Evolutionary conservation across 1,140 invertebrate species (phyloP).

Genomic region (Oscheius sp.): DNA sequence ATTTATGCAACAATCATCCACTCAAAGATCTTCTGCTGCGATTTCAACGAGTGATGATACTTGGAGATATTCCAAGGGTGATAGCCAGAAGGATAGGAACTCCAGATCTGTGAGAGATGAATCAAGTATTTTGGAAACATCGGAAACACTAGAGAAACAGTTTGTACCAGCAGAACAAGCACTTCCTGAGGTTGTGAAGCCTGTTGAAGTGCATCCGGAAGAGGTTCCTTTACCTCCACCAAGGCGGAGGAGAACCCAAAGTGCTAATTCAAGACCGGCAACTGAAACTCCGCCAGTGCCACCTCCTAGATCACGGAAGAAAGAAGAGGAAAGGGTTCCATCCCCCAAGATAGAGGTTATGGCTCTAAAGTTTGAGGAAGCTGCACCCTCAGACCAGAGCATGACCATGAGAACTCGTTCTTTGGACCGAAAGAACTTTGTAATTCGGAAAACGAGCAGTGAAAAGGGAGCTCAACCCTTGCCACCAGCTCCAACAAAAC

Average conservation of each 20-base stretch:
- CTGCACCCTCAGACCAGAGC: background rate
- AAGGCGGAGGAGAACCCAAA: constrained; percentile 16
- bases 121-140: background rate
- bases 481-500: background rate
- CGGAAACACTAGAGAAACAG: background rate
- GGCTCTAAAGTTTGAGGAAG: no score
- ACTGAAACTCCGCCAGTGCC: background rate
- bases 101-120: background rate
- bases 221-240: constrained; percentile 14
- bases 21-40: constrained; percentile 3
- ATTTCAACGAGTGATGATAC: constrained; percentile 7
- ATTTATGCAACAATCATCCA: background rate
- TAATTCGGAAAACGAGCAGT: background rate
- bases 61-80: background rate
- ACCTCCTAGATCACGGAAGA: constrained; percentile 26
- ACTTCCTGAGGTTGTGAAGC: background rate
- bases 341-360: background rate
- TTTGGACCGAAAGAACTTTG: background rate
- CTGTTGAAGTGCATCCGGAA: constrained; percentile 6
- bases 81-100: background rate
- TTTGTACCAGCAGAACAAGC: background rate
- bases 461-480: background rate
- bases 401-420: background rate
- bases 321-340: background rate
- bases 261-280: background rate